Conservation (phyloP, 2,113 vertebrate genomes). For the Trochalopteron elliotii region DNA sequence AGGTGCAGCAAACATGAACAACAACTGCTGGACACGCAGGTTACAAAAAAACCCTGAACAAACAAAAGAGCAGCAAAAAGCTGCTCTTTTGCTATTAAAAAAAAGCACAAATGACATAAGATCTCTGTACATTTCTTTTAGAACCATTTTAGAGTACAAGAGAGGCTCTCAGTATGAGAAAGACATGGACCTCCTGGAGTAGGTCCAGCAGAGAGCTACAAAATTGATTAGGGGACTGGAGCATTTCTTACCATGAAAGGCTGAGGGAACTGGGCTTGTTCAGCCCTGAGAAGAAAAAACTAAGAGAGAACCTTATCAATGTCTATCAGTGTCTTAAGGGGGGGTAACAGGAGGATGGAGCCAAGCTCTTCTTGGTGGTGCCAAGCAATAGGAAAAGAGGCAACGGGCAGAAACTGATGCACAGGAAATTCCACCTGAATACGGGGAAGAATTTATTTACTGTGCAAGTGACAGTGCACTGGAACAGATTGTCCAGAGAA, state of each 20-base stretch:
- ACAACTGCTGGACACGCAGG: fast-evolving
- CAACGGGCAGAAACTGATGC: fast-evolving
- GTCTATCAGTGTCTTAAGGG: not conserved
- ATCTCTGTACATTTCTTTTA: not conserved
- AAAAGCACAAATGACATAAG: not conserved
- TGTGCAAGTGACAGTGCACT: not conserved
- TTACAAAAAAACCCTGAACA: not conserved
- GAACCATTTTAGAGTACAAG: not conserved
- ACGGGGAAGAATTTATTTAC: not conserved
- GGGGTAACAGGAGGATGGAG: not conserved
- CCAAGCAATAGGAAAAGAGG: not conserved
- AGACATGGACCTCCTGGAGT: not conserved
- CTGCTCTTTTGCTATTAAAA: not conserved
- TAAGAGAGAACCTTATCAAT: not conserved
- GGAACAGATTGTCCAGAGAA: not conserved
- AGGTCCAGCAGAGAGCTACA: not conserved
- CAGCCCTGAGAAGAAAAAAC: not conserved
- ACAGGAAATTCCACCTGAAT: not conserved
- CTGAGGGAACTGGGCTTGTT: not conserved
- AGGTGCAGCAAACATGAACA: fast-evolving
- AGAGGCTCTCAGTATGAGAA: not conserved
- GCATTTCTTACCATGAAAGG: not conserved
- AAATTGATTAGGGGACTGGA: not conserved
- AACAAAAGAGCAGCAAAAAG: not conserved
- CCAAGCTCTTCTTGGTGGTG: not conserved